Evolutionary conservation across 1,140 invertebrate species (phyloP), one percentile per base, ranked within the genome.

Genomic region (Aricia agestis): DNA sequence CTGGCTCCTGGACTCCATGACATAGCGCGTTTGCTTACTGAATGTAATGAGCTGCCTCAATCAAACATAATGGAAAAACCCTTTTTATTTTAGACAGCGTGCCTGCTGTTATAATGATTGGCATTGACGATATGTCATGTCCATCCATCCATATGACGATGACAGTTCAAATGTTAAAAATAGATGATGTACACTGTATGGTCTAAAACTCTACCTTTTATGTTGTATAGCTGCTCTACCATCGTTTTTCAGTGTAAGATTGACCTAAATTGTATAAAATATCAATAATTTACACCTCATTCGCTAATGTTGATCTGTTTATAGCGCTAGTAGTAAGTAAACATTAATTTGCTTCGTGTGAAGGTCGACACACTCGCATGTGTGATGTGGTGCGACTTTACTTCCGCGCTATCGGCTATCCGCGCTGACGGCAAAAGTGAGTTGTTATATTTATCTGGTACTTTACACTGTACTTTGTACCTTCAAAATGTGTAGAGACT

Each of bases 361-460:
- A 63, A 63, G 59, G 59, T 63, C 59, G 19, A 63, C 18, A 63
- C 59, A 63, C 59, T 63, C 59, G 11, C 59, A 63, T 25, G n/a
- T n/a, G n/a, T n/a, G n/a, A n/a, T n/a, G 19, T 63, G 59, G 58
- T 10, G 58, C 18, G 59, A 63, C 25, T 19, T 31, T 63, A 25
- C 59, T 63, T 63, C 59, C 59, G 59, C 59, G 18, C 18, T 63
- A 17, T 19, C 19, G 19, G 18, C 18, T 63, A 17, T 19, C 19
- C 18, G 19, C 10, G 59, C 19, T 9, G 17, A 25, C 59, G 59
- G 59, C 59, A 17, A 59, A 59, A 59, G 17, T 19, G 59, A 63
- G 17, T 63, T 13, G 10, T 52, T 52, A 13, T 15, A 52, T 52
- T 52, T 52, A 52, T 52, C 10, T 11, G 45, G 10, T 13, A 15